These are phyloP conservation scores for Poecilia gillii DNA, from an alignment of 2,797 vertebrate genomes.

Conservation along the genomic window DNA sequence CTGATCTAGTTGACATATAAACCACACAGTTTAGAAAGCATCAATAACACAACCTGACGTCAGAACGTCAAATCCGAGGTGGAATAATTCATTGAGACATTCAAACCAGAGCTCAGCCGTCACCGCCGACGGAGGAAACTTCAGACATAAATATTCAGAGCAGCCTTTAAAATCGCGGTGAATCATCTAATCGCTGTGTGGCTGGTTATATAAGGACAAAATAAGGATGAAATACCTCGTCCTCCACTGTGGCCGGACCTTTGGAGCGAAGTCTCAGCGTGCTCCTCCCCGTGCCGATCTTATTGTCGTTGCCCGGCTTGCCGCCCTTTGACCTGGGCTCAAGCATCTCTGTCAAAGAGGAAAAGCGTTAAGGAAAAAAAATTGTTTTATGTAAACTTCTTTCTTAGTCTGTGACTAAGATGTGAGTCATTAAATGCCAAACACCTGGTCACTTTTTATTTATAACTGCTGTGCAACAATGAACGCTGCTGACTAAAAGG, in stretches of 20 bases:
- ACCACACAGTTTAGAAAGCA: neutral
- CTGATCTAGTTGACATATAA: neutral
- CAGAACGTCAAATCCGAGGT: neutral
- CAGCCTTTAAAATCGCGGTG: neutral
- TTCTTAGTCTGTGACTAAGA: neutral
- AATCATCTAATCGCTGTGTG: neutral
- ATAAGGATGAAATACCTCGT: constrained; percentile 80
- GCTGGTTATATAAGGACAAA: neutral
- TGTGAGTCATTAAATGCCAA: neutral
- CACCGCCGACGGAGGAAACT: neutral
- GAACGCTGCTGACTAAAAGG: neutral
- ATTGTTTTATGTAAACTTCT: neutral
- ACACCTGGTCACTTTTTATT: neutral
- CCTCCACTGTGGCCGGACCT: constrained; percentile 92
- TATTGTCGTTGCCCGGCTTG: constrained; percentile 79
- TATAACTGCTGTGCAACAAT: neutral
- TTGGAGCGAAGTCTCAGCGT: constrained; percentile 92
- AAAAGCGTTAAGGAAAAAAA: neutral
- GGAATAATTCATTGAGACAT: neutral
- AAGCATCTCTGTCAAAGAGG: constrained; percentile 85
- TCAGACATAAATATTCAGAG: neutral
- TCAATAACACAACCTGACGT: neutral
- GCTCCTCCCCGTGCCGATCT: constrained; percentile 84
- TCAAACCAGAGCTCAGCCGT: constrained; percentile 2
- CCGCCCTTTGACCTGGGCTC: constrained; percentile 87